These are phyloP conservation scores for Heptranchias perlo DNA, from an alignment of 2,113 vertebrate species.

Conservation along the genomic window DNA sequence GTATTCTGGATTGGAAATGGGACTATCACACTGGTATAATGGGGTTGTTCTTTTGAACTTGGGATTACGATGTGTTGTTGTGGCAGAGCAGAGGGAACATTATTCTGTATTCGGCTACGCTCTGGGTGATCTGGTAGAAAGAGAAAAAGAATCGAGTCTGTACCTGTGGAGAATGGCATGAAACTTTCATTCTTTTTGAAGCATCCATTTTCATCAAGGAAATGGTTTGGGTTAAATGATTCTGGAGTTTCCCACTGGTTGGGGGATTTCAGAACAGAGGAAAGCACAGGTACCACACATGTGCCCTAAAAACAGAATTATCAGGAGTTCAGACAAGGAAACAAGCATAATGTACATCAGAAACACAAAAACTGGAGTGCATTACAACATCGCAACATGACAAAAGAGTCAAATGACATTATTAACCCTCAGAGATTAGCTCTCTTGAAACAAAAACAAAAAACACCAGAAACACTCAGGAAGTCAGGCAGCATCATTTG, in stretches of 20 bases:
- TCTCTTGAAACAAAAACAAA: too few species aligned
- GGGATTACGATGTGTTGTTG: too few species aligned
- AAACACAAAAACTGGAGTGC: too few species aligned
- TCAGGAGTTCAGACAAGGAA: neutral
- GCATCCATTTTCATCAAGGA: conserved; percentile 52
- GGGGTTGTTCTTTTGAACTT: too few species aligned
- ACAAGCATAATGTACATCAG: neutral
- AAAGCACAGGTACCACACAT: conserved; percentile 46
- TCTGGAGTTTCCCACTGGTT: conserved; percentile 54
- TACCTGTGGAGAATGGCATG: conserved; percentile 61
- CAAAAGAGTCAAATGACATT: neutral
- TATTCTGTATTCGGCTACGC: too few species aligned
- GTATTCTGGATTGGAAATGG: too few species aligned
- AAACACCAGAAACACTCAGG: too few species aligned
- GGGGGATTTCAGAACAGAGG: conserved; percentile 48
- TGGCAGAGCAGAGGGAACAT: too few species aligned
- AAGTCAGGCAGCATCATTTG: too few species aligned
- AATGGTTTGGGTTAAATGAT: conserved; percentile 58
- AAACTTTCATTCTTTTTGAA: conserved; percentile 58
- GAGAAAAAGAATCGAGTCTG: conserved; percentile 12
- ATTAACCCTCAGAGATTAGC: neutral
- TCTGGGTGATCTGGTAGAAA: neutral
- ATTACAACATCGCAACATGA: neutral
- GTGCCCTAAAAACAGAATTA: conserved; percentile 49
- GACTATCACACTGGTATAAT: too few species aligned